These are phyloP conservation scores for Silurus meridionalis DNA, from an alignment of 2,113 vertebrate genomes.

Conservation along the genomic window DNA sequence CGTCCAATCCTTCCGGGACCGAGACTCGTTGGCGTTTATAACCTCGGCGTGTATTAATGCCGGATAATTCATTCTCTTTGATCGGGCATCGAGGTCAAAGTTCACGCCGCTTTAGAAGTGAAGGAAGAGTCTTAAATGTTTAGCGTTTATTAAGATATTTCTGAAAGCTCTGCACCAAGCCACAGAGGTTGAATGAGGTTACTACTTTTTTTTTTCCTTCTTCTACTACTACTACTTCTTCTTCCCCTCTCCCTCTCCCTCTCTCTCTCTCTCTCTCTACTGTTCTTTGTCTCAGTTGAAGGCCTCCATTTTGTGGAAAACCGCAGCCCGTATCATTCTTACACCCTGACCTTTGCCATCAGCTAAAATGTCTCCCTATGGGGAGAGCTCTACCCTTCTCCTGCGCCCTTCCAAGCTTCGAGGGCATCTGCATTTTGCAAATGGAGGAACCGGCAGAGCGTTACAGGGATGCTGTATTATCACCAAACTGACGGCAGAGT, in stretches of 20 bases:
- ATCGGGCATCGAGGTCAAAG: constrained; percentile 37
- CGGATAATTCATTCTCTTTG: constrained; percentile 34
- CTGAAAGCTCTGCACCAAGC: constrained; percentile 27
- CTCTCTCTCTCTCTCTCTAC: constrained; percentile 24
- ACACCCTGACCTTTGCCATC: constrained; percentile 56
- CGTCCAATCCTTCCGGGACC: constrained; percentile 6
- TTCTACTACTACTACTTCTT: not conserved
- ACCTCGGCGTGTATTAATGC: constrained; percentile 13
- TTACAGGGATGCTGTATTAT: constrained; percentile 52
- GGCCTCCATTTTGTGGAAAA: constrained; percentile 57
- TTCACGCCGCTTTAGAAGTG: constrained; percentile 6
- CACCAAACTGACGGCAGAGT: constrained; percentile 38
- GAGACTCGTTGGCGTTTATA: constrained; percentile 18
- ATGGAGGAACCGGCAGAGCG: constrained; percentile 59
- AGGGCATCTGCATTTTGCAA: constrained; percentile 61
- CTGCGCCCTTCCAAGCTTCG: constrained; percentile 39
- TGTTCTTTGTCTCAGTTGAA: constrained; percentile 51
- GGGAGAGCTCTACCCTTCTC: constrained; percentile 41
- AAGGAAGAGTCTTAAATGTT: not conserved
- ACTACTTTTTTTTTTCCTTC: not conserved
- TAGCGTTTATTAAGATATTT: constrained; percentile 25
- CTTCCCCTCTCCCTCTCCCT: not conserved
- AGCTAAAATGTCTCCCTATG: constrained; percentile 74
- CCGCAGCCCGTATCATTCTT: constrained; percentile 52
- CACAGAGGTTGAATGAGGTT: constrained; percentile 41